Evolutionary conservation across 1,140 invertebrate genomes (phyloP), one percentile per base, ranked within the genome.

Genomic region (Hycleus cichorii): DNA sequence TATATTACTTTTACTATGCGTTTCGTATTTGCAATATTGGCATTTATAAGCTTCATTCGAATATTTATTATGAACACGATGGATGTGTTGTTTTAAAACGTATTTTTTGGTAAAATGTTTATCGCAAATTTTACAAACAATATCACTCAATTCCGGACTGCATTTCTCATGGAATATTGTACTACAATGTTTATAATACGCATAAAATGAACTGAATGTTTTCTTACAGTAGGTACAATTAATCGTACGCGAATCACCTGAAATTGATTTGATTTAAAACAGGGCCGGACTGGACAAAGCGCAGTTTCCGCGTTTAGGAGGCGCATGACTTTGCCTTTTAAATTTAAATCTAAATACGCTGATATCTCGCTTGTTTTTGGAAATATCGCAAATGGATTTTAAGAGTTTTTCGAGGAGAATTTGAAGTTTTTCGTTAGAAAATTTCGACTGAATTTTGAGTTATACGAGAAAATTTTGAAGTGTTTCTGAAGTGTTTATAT

Each of bases 11-110:
- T 65, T 69, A 49, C 69, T 72, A 2, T 70, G 63, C 27, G 70
- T 73, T 43, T 72, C 69, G 57, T 74, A 72, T 0, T 64, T 57
- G 42, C 73, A 75, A 12, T 63, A 70, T 49, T 73, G 64, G 42
- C 74, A 75, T 3, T 51, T 47, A 24, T 70, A 69, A 50, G 12
- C 38, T 12, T 67, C 66, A 39, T 74, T 73, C 26, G 69, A 65
- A 32, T 32, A 32, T 11, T 68, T 68, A 32, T 68, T 72, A 53
- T 75, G 73, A 26, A 74, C 69, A 24, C 73, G 66, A 39, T 70
- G 65, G 18, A 73, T 39, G 47, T 75, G 74, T 39, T 74, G 72
- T 39, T 72, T 66, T 7, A 73, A 64, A 1, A 69, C 65, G 53
- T 69, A 69, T 49, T 68, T 64, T 5, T 74, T 71, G 4, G 64